Evolutionary conservation across 2,113 vertebrate species (phyloP).

Genomic region (Lycocorax pyrrhopterus): DNA sequence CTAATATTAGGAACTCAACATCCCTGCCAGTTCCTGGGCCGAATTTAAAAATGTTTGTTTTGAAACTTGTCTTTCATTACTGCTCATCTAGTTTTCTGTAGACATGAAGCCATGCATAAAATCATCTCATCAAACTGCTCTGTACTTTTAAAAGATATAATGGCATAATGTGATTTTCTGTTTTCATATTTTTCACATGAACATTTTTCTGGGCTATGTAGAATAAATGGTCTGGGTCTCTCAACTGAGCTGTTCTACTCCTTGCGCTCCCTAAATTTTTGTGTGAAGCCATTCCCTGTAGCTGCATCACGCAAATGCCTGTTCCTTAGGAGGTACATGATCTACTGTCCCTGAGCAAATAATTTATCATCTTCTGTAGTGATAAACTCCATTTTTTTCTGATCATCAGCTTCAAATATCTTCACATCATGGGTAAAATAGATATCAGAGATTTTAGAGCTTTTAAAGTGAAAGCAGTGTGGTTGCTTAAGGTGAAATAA

Average conservation of each 20-base stretch:
- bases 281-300: not conserved
- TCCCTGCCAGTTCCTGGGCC: constrained; percentile 41
- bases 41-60: constrained; percentile 55
- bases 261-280: fast-evolving
- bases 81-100: not conserved
- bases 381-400: not conserved
- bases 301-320: not conserved
- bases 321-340: not conserved
- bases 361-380: not conserved
- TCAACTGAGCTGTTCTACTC: not conserved
- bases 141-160: not conserved
- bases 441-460: fast-evolving
- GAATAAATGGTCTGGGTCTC: not conserved
- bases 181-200: not conserved
- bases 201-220: not conserved
- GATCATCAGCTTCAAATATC: not conserved
- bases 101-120: not conserved
- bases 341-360: not conserved
- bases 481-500: not conserved
- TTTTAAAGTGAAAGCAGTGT: not conserved
- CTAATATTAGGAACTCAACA: constrained; percentile 56
- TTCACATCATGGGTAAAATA: not conserved
- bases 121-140: not conserved
- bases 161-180: not conserved
- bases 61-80: constrained; percentile 35